Conservation (phyloP, 2,113 vertebrate genomes). For the Ardeotis arabs region DNA sequence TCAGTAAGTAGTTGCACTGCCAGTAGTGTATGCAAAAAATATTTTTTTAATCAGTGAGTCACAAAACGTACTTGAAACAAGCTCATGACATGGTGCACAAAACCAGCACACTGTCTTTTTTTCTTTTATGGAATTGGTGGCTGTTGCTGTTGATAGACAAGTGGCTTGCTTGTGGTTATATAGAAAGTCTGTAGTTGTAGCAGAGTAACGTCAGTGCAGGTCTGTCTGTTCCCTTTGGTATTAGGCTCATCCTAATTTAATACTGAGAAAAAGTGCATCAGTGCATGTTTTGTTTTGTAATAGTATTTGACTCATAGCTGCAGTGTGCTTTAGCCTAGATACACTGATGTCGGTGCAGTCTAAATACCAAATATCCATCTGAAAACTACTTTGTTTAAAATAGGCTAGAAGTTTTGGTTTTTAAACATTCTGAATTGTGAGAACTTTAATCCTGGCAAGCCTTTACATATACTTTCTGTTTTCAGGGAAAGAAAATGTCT, state of each 20-base stretch:
- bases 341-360: neutral
- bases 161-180: slow-evolving; percentile 38
- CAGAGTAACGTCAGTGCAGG: neutral
- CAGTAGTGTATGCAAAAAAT: neutral
- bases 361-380: neutral
- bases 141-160: neutral
- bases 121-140: neutral
- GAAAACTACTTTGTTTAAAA: neutral
- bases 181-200: slow-evolving; percentile 41
- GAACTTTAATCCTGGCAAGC: neutral
- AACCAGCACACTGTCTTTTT: neutral
- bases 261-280: neutral
- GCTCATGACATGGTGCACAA: neutral
- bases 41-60: neutral
- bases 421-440: neutral
- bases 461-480: neutral
- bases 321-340: neutral
- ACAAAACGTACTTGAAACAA: neutral
- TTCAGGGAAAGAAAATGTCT: neutral
- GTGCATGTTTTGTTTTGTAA: neutral
- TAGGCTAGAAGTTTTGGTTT: neutral
- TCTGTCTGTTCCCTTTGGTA: neutral
- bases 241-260: neutral
- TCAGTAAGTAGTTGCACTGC: neutral
- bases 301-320: neutral